Base-by-base conservation (phyloP, 2,888 invertebrate species). In the Ceratothoa steindachneri region DNA sequence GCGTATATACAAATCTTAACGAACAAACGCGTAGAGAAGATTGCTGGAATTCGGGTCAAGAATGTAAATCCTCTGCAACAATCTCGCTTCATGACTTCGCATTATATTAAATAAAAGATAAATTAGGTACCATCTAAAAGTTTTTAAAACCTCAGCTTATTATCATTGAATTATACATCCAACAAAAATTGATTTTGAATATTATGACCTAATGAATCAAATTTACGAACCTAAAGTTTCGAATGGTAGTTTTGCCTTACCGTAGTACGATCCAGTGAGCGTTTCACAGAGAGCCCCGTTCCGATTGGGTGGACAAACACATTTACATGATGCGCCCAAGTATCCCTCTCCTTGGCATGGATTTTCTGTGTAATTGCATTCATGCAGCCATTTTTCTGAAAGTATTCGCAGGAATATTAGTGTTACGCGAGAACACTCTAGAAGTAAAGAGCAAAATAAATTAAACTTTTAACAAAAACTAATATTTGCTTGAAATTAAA, bases 261-360 rank as follows among this genome's bases (percentile, higher is more conserved):
- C 73, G 30, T 79, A 79, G 55, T 79, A 79, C 0, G 69, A 72
- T 9, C 67, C 78, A 1, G 52, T 52, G 1, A 60, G 31, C 15
- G 4, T 51, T 19, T 74, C 69, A 24, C 78, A 79, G 22, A 60
- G 66, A 7, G 64, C 22, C 3, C 79, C 79, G 0, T 12, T 30
- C 2, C 72, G 71, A 24, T 76, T 76, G 1, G 78, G 74, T 0
- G 75, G 75, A 30, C 78, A 79, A 7, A 79, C 60, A 27, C 78
- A 79, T 30, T 60, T 70, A 51, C 78, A 79, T 15, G 27, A n/a
- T 0, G 31, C 9, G 2, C 75, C 75, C 41, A 74, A 31, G 70
- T 76, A 79, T 1, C 78, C 76, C 22, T 79, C 78, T 5, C 75
- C 75, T 60, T 74, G 24, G 51, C 78, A 79, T 9, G 72, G 76